Conservation (phyloP, 1,140 invertebrate species). For the Leptestheria dahalacensis region DNA sequence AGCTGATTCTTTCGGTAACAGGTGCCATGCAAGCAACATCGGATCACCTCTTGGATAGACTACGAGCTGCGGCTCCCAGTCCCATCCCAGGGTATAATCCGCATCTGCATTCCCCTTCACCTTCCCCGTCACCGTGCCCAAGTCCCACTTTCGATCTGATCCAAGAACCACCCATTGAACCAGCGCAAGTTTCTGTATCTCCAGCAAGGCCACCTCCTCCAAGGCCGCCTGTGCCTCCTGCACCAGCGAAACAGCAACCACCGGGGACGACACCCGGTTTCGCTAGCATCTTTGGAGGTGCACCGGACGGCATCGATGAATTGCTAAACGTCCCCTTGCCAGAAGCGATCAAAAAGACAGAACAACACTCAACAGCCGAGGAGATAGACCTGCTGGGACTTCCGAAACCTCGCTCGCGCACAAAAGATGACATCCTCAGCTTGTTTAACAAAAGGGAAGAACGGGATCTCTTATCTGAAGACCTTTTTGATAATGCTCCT, state of each 20-base stretch:
- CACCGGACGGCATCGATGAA: conserved; percentile 19
- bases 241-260: conserved; percentile 2
- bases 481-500: conserved; percentile 7
- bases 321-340: conserved; percentile 17
- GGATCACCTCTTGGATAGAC: conserved; percentile 59
- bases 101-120: conserved; percentile 13
- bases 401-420: conserved; percentile 17
- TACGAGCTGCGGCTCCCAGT: conserved; percentile 46
- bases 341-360: background rate
- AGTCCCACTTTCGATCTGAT: conserved; percentile 13
- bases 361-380: conserved; percentile 13
- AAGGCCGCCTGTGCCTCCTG: conserved; percentile 11
- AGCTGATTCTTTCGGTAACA: conserved; percentile 66
- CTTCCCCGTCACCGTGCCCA: conserved; percentile 15
- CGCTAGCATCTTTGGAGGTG: conserved; percentile 25
- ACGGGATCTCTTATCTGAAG: conserved; percentile 20
- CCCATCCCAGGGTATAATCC: conserved; percentile 20
- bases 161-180: background rate
- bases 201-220: conserved; percentile 16
- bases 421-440: conserved; percentile 23
- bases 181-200: background rate
- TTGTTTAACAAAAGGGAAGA: conserved; percentile 21
- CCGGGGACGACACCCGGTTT: conserved; percentile 8
- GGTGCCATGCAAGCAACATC: conserved; percentile 77
- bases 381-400: conserved; percentile 23